These are phyloP conservation scores for Saxidomus purpurata DNA, from an alignment of 1,140 invertebrate genomes.

Conservation along the genomic window DNA sequence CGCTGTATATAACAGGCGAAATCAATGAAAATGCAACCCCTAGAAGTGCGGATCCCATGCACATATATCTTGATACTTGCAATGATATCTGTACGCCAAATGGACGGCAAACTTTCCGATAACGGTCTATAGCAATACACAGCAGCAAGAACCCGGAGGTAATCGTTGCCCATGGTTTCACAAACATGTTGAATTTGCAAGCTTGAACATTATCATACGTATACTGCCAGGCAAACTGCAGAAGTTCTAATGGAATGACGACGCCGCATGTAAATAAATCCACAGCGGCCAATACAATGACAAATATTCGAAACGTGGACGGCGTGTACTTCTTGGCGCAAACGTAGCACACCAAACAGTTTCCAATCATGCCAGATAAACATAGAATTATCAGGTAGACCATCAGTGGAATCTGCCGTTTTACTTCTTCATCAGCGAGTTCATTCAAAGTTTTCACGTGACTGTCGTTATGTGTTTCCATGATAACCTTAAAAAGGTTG, in stretches of 20 bases:
- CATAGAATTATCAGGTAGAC: conserved; percentile 40
- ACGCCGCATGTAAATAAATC: conserved; percentile 4
- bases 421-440: conserved; percentile 35
- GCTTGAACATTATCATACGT: not conserved
- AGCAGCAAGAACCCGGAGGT: conserved; percentile 36
- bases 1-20: conserved; percentile 8
- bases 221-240: not conserved
- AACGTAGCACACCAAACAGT: conserved; percentile 52
- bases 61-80: not conserved
- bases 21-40: conserved; percentile 9
- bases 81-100: conserved; percentile 46
- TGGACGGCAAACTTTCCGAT: conserved; percentile 45
- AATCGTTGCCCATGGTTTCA: conserved; percentile 19
- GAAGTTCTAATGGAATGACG: conserved; percentile 30
- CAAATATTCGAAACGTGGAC: not conserved
- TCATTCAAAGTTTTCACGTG: not conserved
- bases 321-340: conserved; percentile 34
- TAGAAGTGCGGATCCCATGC: not conserved
- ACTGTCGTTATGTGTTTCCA: not conserved
- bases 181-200: conserved; percentile 48
- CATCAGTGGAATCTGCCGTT: not conserved
- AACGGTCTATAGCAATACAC: conserved; percentile 45
- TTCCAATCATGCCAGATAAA: conserved; percentile 38
- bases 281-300: not conserved
- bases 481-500: not conserved